phyloP scores from a whole-genome alignment of 2,888 invertebrate species.

The Chrysolina oricalcia region DNA sequence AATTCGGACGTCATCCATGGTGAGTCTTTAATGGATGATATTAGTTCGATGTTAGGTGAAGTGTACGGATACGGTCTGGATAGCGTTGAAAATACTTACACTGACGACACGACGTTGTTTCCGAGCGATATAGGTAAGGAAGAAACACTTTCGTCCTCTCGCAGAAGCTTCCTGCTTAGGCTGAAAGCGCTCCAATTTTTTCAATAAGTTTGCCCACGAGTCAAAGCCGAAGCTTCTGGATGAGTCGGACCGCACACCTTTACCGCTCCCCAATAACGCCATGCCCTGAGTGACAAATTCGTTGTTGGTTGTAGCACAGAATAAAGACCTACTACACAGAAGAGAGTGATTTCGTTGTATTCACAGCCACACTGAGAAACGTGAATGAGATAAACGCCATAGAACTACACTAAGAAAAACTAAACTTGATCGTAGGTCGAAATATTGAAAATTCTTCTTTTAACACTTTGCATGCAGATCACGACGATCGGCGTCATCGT shows the following conservation, averaged over 20 bases:
- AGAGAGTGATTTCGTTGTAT: too few relatives aligned
- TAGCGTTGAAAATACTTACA: slow-evolving; percentile 76
- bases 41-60: slow-evolving; percentile 83
- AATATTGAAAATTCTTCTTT: too few relatives aligned
- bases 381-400: too few relatives aligned
- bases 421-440: too few relatives aligned
- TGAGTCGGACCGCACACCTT: slow-evolving; percentile 42
- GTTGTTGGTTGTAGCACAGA: not conserved
- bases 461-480: too few relatives aligned
- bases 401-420: too few relatives aligned
- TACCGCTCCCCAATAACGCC: slow-evolving; percentile 56
- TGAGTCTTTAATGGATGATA: slow-evolving; percentile 86
- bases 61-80: slow-evolving; percentile 80
- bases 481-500: too few relatives aligned
- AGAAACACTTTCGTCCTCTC: slow-evolving; percentile 31
- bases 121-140: slow-evolving; percentile 72
- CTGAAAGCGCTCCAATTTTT: slow-evolving; percentile 15
- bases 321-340: too few relatives aligned
- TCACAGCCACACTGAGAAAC: too few relatives aligned
- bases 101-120: slow-evolving; percentile 82
- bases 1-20: slow-evolving; percentile 84
- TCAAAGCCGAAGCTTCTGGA: slow-evolving; percentile 30
- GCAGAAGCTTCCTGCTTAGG: slow-evolving; percentile 33
- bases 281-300: slow-evolving; percentile 48
- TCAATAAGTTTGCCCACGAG: not conserved